These are phyloP conservation scores for Sipha flava DNA, from an alignment of 1,140 invertebrate genomes.

Conservation along the genomic window DNA sequence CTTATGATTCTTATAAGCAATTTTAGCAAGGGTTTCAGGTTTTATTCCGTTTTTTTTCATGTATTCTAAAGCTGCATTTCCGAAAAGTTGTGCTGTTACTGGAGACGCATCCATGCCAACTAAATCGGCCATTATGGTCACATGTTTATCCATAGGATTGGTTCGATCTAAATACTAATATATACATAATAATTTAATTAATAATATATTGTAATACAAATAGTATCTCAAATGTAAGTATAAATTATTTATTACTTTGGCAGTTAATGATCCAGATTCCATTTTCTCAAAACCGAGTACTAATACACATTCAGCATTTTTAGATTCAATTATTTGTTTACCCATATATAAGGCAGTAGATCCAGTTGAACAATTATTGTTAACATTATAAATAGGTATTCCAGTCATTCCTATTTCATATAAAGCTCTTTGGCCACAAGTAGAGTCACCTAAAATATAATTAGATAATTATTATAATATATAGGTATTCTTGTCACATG, in stretches of 20 bases:
- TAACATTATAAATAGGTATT: conserved; percentile 96
- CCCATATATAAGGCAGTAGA: conserved; percentile 83
- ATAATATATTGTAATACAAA: background rate
- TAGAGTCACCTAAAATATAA: conserved; percentile 67
- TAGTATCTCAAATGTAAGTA: background rate
- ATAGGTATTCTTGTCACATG: background rate
- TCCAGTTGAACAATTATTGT: conserved; percentile 97
- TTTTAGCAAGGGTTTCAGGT: conserved; percentile 89
- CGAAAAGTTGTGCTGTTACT: conserved; percentile 91
- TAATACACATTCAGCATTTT: conserved; percentile 74
- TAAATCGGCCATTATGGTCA: conserved; percentile 73
- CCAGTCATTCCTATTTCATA: conserved; percentile 94
- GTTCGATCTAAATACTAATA: conserved; percentile 75
- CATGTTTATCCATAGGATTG: conserved; percentile 89
- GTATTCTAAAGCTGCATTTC: conserved; percentile 90
- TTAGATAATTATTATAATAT: background rate
- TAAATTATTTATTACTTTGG: conserved; percentile 49
- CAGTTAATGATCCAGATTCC: conserved; percentile 78
- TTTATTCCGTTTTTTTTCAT: conserved; percentile 96
- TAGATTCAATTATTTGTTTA: conserved; percentile 82
- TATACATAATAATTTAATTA: background rate
- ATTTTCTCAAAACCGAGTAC: conserved; percentile 98
- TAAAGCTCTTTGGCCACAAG: conserved; percentile 86
- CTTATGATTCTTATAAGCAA: conserved; percentile 94
- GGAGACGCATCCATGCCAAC: conserved; percentile 70